Conservation (phyloP, 1,140 invertebrate genomes). For the Hestina assimilis region DNA sequence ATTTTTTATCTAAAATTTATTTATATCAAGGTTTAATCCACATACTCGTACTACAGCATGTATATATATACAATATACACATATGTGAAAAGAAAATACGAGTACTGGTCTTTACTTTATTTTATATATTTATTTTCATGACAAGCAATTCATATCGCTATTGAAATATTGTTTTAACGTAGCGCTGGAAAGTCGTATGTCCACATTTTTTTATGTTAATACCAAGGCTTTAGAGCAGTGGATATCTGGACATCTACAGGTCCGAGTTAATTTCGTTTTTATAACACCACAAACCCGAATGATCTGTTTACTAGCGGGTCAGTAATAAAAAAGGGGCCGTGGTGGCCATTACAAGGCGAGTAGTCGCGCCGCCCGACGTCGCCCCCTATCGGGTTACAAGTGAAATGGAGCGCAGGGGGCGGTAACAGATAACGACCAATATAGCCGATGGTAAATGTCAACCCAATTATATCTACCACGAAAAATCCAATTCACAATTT, state of each 20-base stretch:
- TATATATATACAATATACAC: no score
- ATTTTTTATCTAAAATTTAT: no score
- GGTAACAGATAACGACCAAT: constrained; percentile 74
- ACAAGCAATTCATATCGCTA: no score
- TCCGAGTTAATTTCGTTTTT: constrained; percentile 76
- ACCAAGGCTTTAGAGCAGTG: constrained; percentile 46
- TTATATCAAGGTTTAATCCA: no score
- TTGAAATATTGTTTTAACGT: no score
- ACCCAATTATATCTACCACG: constrained; percentile 55
- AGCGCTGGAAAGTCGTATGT: no score
- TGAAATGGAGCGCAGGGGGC: constrained; percentile 72
- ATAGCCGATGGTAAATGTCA: constrained; percentile 65
- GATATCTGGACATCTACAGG: constrained; percentile 66
- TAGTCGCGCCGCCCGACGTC: constrained; percentile 61
- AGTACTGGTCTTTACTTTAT: no score
- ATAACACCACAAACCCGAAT: constrained; percentile 77
- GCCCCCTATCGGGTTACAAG: constrained; percentile 76
- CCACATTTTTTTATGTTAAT: constrained; percentile 61
- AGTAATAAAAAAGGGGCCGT: constrained; percentile 77
- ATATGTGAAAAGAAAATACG: no score
- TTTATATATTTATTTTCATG: no score
- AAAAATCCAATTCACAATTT: constrained; percentile 17
- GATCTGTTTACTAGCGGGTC: constrained; percentile 77
- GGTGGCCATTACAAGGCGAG: constrained; percentile 69
- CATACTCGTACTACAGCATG: no score